phyloP scores from a whole-genome alignment of 1,140 invertebrate species.

The Sarcophaga bullata region DNA sequence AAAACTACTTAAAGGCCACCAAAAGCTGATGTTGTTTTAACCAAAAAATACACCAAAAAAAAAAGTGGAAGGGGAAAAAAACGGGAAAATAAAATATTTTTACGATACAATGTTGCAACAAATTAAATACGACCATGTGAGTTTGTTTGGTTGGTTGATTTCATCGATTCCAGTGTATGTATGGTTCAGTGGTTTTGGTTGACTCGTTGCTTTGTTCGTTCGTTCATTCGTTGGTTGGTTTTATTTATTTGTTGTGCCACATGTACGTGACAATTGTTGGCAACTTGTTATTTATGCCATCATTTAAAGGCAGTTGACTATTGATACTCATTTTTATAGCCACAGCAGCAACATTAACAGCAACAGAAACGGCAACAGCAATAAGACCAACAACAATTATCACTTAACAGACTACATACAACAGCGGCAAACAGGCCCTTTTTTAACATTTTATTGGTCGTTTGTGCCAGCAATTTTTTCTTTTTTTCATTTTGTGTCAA shows the following conservation, averaged over 20 bases:
- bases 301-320: background rate
- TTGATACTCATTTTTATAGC: background rate
- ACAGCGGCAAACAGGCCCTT: background rate
- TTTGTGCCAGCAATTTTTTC: no score
- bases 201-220: background rate
- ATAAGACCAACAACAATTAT: background rate
- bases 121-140: background rate
- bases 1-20: background rate
- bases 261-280: slow-evolving; percentile 26
- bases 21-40: background rate
- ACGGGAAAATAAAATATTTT: slow-evolving; percentile 10
- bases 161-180: background rate
- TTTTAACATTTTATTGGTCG: no score
- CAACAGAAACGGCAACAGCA: no score
- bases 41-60: no score
- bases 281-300: slow-evolving; percentile 30
- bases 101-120: background rate
- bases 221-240: background rate
- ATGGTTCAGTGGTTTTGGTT: background rate
- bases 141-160: no score
- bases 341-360: no score
- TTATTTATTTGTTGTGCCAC: background rate
- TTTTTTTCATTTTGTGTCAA: no score
- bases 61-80: no score
- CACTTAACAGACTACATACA: background rate